A percentile compares a stretch with the other conserved stretches of the same genome.
These are phyloP conservation scores for Phainopepla nitens DNA, from an alignment of 2,113 vertebrate genomes.

Conservation along the genomic window DNA sequence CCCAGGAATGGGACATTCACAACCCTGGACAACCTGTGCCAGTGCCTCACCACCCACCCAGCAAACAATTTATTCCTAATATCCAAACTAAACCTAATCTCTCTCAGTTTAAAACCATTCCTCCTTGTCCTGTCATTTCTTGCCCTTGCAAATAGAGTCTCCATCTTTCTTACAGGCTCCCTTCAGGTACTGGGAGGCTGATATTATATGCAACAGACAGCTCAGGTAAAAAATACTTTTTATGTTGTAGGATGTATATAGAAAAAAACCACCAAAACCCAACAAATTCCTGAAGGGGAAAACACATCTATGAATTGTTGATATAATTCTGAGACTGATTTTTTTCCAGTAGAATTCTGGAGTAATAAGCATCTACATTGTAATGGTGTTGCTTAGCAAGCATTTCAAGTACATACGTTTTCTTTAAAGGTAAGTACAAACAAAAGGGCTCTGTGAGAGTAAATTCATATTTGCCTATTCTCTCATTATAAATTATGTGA, in stretches of 20 bases:
- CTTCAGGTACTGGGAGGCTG: background rate
- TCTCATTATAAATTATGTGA: slow-evolving; percentile 65
- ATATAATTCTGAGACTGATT: background rate
- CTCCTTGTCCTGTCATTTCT: too few species aligned
- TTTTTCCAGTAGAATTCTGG: background rate
- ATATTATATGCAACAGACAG: background rate
- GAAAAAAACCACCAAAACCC: background rate
- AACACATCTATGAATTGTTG: background rate
- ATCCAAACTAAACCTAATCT: background rate
- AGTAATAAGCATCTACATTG: background rate
- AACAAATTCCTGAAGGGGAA: background rate
- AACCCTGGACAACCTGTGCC: background rate
- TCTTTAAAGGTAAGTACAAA: background rate
- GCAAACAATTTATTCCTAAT: background rate
- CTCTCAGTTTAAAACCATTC: background rate
- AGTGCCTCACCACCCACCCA: background rate
- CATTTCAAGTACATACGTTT: background rate
- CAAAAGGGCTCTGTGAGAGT: background rate
- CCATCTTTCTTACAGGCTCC: background rate
- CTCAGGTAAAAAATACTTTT: background rate
- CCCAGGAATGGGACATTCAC: background rate
- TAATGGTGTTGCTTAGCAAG: background rate
- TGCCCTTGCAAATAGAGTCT: background rate
- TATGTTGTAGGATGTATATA: background rate
- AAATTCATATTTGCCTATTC: slow-evolving; percentile 48